Percentiles rank a stretch among this genome's conserved stretches.
phyloP scores from a whole-genome alignment of 2,888 invertebrate species.

The Alloplasta piceator region DNA sequence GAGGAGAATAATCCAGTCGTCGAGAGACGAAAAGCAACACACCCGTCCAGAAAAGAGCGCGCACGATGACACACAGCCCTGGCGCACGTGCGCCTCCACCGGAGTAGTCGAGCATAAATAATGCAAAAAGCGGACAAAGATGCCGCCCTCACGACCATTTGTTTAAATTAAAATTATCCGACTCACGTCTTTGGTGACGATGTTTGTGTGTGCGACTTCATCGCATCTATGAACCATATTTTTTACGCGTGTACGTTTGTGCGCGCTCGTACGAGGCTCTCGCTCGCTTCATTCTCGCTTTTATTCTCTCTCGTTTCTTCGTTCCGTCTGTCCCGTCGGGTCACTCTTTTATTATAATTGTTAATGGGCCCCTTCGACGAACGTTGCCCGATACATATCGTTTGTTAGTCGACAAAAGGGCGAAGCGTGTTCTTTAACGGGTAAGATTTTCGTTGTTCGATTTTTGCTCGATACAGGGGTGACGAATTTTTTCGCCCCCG shows the following conservation, averaged over 20 bases:
- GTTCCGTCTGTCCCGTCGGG: slow-evolving; percentile 53
- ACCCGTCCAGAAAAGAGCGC: slow-evolving; percentile 72
- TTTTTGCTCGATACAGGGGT: too few species aligned
- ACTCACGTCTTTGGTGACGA: slow-evolving; percentile 51
- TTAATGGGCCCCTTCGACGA: slow-evolving; percentile 75
- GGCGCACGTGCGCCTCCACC: slow-evolving; percentile 81
- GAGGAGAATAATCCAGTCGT: slow-evolving; percentile 27
- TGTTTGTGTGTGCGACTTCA: slow-evolving; percentile 46
- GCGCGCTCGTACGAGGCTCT: slow-evolving; percentile 37
- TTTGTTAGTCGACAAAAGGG: too few species aligned
- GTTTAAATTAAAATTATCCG: slow-evolving; percentile 83
- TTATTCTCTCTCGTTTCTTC: slow-evolving; percentile 49
- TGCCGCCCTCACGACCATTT: slow-evolving; percentile 83
- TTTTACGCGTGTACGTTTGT: slow-evolving; percentile 3
- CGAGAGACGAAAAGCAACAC: slow-evolving; percentile 68
- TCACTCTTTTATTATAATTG: slow-evolving; percentile 79
- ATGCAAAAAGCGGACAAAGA: slow-evolving; percentile 83
- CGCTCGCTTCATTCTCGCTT: slow-evolving; percentile 60
- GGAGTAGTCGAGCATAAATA: slow-evolving; percentile 82
- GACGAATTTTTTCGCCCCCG: too few species aligned
- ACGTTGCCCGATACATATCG: slow-evolving; percentile 40
- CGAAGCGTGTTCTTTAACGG: too few species aligned
- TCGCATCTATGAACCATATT: background rate
- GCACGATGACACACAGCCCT: slow-evolving; percentile 79
- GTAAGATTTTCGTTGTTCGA: too few species aligned